A percentile compares a stretch with the other conserved stretches of the same genome.
Evolutionary conservation across 2,113 vertebrate species (phyloP).

Genomic region (Globicephala melas): DNA sequence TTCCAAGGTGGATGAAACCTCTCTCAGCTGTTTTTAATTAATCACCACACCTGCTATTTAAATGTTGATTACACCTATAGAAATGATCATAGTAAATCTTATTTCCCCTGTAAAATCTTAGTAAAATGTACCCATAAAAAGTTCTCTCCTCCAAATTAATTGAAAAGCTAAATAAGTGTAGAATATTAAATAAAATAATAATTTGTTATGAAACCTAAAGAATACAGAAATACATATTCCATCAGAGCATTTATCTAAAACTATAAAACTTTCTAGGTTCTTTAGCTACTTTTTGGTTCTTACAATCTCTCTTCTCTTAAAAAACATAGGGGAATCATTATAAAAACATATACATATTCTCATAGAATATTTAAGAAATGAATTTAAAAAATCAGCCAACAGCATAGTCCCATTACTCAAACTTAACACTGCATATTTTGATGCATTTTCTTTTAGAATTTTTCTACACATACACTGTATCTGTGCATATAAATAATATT

Average conservation of each 20-base stretch:
- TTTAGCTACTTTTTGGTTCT: neutral
- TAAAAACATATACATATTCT: neutral
- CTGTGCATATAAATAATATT: neutral
- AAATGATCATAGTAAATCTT: neutral
- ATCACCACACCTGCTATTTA: neutral
- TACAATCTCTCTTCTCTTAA: neutral
- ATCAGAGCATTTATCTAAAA: neutral
- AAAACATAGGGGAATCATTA: neutral
- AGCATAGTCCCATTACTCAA: neutral
- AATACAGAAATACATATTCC: neutral
- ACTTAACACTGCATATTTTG: neutral
- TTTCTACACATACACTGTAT: neutral
- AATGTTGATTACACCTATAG: neutral
- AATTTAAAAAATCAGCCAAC: neutral
- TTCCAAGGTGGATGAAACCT: neutral
- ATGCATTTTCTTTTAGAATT: neutral
- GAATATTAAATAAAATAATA: neutral
- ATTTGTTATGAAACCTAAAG: neutral
- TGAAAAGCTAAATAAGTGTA: neutral
- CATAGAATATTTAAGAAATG: neutral
- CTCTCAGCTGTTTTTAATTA: conserved; percentile 39
- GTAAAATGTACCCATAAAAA: neutral
- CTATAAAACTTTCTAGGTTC: neutral
- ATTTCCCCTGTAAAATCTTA: neutral
- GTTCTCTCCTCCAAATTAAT: neutral